A percentile compares a stretch with the other conserved stretches of the same genome.
Conservation (phyloP, 1,140 invertebrate species). For the Oryctes rhinoceros region DNA sequence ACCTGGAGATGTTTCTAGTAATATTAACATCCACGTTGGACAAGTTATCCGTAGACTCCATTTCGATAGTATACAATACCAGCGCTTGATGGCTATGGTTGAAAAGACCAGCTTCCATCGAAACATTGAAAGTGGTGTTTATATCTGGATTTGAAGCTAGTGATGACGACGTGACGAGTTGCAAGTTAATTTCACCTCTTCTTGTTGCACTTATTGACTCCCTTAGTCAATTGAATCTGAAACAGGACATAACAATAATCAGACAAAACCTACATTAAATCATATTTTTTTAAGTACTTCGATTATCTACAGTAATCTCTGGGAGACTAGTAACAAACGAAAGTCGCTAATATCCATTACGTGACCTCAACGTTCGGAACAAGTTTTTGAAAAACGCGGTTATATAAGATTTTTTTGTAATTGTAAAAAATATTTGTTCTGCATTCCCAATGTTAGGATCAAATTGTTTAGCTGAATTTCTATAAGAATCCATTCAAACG, state of each 20-base stretch:
- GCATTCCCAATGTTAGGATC: too few species aligned
- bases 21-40: constrained; percentile 52
- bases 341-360: too few species aligned
- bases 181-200: neutral
- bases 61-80: constrained; percentile 50
- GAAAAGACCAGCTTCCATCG: constrained; percentile 52
- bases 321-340: too few species aligned
- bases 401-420: too few species aligned
- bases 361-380: too few species aligned
- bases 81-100: constrained; percentile 53
- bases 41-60: constrained; percentile 48
- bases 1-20: constrained; percentile 50
- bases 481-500: too few species aligned
- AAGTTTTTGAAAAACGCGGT: too few species aligned
- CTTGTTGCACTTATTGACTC: neutral
- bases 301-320: too few species aligned
- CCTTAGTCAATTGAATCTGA: neutral
- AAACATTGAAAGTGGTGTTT: constrained; percentile 48
- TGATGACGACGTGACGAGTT: constrained; percentile 36
- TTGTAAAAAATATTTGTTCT: too few species aligned
- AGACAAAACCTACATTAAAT: neutral
- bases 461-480: too few species aligned
- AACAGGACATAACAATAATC: neutral
- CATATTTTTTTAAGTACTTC: too few species aligned
- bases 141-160: neutral